Conservation (phyloP, 2,113 vertebrate genomes). For the Parus major region DNA sequence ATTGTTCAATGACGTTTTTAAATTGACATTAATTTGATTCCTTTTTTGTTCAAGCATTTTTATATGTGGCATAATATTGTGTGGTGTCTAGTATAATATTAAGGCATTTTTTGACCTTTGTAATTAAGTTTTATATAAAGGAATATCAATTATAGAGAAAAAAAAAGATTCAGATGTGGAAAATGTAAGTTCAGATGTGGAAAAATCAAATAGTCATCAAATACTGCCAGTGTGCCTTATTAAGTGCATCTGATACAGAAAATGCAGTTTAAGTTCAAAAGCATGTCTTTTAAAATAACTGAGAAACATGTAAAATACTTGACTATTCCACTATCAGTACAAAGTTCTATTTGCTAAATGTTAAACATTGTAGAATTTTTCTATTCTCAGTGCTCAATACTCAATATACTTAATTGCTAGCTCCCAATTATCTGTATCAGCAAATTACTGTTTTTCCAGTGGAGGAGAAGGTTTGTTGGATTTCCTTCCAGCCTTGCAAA, state of each 20-base stretch:
- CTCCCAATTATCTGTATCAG: background rate
- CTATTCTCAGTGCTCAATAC: background rate
- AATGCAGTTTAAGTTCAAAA: background rate
- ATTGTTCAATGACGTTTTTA: background rate
- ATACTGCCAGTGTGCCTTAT: accelerated
- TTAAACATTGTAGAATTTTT: background rate
- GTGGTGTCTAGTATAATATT: background rate
- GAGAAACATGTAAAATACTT: background rate
- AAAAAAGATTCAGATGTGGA: background rate
- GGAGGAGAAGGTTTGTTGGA: background rate
- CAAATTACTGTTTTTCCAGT: background rate
- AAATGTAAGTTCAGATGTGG: background rate
- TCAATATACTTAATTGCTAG: background rate
- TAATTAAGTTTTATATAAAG: background rate
- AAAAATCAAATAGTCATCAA: background rate
- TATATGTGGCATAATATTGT: background rate
- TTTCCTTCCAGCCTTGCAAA: background rate
- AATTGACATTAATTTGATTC: background rate
- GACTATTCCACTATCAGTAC: background rate
- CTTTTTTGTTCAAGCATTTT: background rate
- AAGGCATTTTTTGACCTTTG: background rate
- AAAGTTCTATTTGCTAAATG: background rate
- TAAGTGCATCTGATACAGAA: background rate
- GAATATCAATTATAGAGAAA: background rate
- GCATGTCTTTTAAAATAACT: background rate